Evolutionary conservation across 2,797 vertebrate genomes (phyloP).

Genomic region (Enteromius trimaculatus): DNA sequence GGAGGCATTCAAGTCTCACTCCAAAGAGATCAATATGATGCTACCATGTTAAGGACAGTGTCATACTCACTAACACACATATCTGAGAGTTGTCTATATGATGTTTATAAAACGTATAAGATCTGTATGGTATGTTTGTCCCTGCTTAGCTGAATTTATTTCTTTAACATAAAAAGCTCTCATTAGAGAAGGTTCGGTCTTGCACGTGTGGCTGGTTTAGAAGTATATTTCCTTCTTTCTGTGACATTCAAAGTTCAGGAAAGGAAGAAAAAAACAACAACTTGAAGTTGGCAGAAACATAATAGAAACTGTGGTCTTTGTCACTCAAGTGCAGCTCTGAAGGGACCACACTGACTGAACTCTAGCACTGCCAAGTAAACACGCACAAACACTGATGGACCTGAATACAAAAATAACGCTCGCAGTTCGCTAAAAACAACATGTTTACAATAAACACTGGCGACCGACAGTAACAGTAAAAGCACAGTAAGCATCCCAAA

Average conservation of each 20-base stretch:
- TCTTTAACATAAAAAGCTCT: not conserved
- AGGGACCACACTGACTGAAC: conserved; percentile 44
- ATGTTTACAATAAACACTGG: not conserved
- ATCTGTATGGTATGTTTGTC: not conserved
- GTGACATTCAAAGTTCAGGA: conserved; percentile 6
- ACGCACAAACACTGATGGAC: conserved; percentile 11
- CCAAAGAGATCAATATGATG: conserved; percentile 23
- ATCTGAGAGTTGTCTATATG: not conserved
- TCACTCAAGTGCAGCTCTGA: conserved; percentile 34
- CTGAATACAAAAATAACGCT: conserved; percentile 28
- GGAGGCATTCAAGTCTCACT: conserved; percentile 11
- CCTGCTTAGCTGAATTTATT: not conserved
- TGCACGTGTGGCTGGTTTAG: not conserved
- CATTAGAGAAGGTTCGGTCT: not conserved
- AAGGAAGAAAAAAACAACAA: not conserved
- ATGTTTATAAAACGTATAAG: not conserved
- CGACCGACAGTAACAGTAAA: not conserved
- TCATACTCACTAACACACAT: not conserved
- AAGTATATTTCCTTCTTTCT: conserved; percentile 13
- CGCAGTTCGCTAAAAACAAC: conserved; percentile 2
- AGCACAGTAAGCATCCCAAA: not conserved
- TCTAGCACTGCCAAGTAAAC: conserved; percentile 16
- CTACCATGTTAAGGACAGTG: not conserved
- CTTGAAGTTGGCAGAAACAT: conserved; percentile 22
- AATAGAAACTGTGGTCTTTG: conserved; percentile 40